Evolutionary conservation across 2,113 vertebrate genomes (phyloP), one percentile per base, ranked within the genome.

Genomic region (Melanocharis versteri): DNA sequence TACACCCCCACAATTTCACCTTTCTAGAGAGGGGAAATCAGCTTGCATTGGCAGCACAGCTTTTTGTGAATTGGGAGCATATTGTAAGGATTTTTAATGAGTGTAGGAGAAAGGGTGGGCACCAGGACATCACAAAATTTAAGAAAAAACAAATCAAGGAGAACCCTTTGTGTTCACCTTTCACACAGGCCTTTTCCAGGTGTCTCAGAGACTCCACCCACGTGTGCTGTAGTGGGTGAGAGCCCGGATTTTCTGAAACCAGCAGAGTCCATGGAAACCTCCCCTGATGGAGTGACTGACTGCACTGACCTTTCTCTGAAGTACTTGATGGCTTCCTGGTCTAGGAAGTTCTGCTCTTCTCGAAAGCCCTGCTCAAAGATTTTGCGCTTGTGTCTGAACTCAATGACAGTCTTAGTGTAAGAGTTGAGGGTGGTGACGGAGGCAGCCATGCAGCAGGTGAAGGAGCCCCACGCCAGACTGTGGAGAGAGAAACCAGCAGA

Each of bases 361-460:
- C 98, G 98, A 81, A 99, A 99, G 85, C 98, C 98, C 97, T 99
- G 99, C 98, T 99, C 99, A 50, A 99, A 99, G 87, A 99, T 98
- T 97, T 99, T 99, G 82, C 99, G 98, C 91, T 99, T 99, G 98
- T 99, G 99, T 35, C 99, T 98, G 98, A 99, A 99, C 98, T 99
- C 99, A 50, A 99, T 99, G 95, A 99, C 99, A 15, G 99, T 99
- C 98, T 99, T 99, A 87, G 99, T 99, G 98, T 99, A 99, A 92
- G 99, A 99, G 98, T 99, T 99, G 97, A 99, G 98, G 31, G 99
- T 99, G 97, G 99, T 99, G 97, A 99, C 99, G 2, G 99, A 99
- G 89, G 99, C 99, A 0, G 99, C 99, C 99, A 99, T 99, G 98
- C 99, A 99, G 97, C 99, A 99, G 89, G 99, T 99, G 95, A 99